Base-by-base conservation (phyloP, 2,113 vertebrate species). In the Phaetusa simplex region DNA sequence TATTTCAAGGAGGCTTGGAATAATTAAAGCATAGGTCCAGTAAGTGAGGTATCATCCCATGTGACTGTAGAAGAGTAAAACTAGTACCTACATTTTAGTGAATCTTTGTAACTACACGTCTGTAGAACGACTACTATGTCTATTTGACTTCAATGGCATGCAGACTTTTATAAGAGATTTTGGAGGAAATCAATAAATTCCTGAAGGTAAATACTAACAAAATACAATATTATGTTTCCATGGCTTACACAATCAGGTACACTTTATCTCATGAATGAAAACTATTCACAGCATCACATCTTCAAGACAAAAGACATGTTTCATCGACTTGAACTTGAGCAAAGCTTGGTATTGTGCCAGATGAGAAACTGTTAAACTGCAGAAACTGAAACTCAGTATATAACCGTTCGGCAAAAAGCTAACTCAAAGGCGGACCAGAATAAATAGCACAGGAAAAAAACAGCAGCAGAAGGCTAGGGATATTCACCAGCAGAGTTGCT, bases 41-140 rank as follows among this genome's bases (percentile, higher is more conserved):
- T 11, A 47, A 78, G 36, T 0, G 2, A 93, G 50, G 23, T 5
- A 12, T 23, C 5, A 5, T 6, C 10, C 1, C 38, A 32, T 15
- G 2, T 2, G 7, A 61, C 0, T 32, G n/a, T 0, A 42, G 38
- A 61, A 69, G 7, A 40, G 21, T 27, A 50, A 55, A 83, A 69
- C 26, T 4, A 50, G 11, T 12, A 42, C 2, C 22, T 12, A 6
- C 8, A 42, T n/a, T 50, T 73, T 8, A 72, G 52, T 11, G 23
- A 30, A 24, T 22, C 22, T 61, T 59, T 55, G 21, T 30, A 45
- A 43, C 13, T 26, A 73, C 11, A 38, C 30, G 40, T 55, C 40
- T 49, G 59, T 12, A 14, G 22, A 81, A 32, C 8, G 18, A 82
- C 19, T 26, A 12, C n/a, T 30, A 14, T 7, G 34, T 2, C 62